phyloP scores from a whole-genome alignment of 2,888 invertebrate genomes.

The Brachylomia viminalis region DNA sequence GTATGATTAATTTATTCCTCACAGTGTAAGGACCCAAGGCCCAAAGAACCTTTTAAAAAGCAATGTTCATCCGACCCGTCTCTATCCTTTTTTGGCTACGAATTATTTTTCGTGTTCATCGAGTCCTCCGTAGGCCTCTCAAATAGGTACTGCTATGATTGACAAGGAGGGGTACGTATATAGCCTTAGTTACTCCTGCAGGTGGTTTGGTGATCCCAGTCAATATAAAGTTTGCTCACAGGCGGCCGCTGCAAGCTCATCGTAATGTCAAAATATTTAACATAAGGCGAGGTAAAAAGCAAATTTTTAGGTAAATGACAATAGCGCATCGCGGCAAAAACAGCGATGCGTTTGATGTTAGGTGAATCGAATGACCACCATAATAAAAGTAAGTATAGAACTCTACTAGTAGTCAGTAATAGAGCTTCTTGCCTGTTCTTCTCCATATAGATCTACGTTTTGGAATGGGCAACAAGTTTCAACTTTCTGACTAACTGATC shows the following conservation, averaged over 20 bases:
- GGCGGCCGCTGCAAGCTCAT: background rate
- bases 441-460: too few species aligned
- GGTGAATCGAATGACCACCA: too few species aligned
- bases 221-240: background rate
- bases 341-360: too few species aligned
- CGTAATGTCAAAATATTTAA: too few species aligned
- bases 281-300: too few species aligned
- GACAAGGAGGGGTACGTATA: background rate
- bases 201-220: background rate
- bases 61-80: slow-evolving; percentile 35
- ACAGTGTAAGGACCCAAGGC: slow-evolving; percentile 21
- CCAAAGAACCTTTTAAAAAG: slow-evolving; percentile 48
- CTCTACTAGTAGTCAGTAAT: too few species aligned
- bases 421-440: too few species aligned
- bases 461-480: too few species aligned
- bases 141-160: background rate
- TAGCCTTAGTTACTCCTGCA: background rate
- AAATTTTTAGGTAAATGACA: too few species aligned
- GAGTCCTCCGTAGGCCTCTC: background rate
- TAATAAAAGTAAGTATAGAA: too few species aligned
- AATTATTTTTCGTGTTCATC: background rate
- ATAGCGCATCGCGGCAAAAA: too few species aligned
- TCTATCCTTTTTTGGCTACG: slow-evolving; percentile 25
- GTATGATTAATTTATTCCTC: slow-evolving; percentile 53
- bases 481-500: too few species aligned